phyloP scores from a whole-genome alignment of 2,113 vertebrate species.

The Ascaphus truei region DNA sequence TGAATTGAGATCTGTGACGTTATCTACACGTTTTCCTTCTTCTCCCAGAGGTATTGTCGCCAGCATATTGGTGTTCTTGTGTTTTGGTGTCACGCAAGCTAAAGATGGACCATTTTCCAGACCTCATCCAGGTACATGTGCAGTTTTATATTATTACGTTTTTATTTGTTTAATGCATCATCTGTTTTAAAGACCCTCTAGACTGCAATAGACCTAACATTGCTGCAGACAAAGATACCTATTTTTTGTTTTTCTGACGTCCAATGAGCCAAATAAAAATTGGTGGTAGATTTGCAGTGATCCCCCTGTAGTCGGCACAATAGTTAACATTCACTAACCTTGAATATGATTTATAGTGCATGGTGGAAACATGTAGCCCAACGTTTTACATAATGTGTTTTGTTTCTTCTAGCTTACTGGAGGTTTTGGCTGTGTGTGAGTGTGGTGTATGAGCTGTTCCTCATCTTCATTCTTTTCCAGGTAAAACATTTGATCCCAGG shows the following conservation, averaged over 20 bases:
- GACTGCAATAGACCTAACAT: too few relatives aligned
- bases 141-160: too few relatives aligned
- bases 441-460: constrained; percentile 95
- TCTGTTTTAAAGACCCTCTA: too few relatives aligned
- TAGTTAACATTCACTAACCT: too few relatives aligned
- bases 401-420: constrained; percentile 82
- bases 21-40: constrained; percentile 42
- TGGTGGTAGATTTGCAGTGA: too few relatives aligned
- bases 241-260: too few relatives aligned
- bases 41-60: constrained; percentile 88
- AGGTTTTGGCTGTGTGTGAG: constrained; percentile 96
- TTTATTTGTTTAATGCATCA: too few relatives aligned
- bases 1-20: background rate
- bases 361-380: too few relatives aligned
- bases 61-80: constrained; percentile 95
- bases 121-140: constrained; percentile 89
- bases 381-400: background rate
- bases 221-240: too few relatives aligned
- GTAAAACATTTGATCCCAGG: constrained; percentile 68
- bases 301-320: too few relatives aligned
- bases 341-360: too few relatives aligned
- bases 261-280: too few relatives aligned
- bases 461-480: constrained; percentile 99
- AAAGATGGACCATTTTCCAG: constrained; percentile 97
- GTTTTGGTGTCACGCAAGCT: constrained; percentile 96